Evolutionary conservation across 2,113 vertebrate genomes (phyloP), one percentile per base, ranked within the genome.

Genomic region (Neodon shergylaensis): DNA sequence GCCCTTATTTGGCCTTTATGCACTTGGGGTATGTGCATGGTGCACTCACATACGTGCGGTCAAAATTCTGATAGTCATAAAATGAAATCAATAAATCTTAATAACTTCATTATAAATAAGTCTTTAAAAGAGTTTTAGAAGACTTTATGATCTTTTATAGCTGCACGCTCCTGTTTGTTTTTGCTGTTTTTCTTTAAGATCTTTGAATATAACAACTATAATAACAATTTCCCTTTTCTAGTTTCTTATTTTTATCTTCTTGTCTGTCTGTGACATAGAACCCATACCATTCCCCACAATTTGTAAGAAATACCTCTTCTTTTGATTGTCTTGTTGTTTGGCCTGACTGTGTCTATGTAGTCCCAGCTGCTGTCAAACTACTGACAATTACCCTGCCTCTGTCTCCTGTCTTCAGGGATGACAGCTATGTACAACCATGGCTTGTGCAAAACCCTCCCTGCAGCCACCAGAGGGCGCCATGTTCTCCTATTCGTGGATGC

Each of bases 241-340:
- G 0, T 68, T 33, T 68, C n/a, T 0, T 5, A 0, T n/a, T 70
- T 17, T 72, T n/a, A 8, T n/a, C 17, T 70, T 70, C 6, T 72
- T n/a, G 36, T 33, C 2, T 36, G 31, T 79, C 31, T 79, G 17
- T 36, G 47, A 21, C 44, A 36, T 22, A 7, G 77, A 36, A 19
- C 0, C 47, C 47, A 78, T 0, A 52, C 9, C 17, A 36, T 54
- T 79, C 54, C 49, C 28, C 47, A 52, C 26, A 49, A 36, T 52
- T 36, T 52, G 17, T 52, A 33, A 33, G n/a, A 14, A 19, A 44
- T 47, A 5, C 1, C 24, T 44, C 0, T 10, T 74, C 26, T 24
- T 14, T 7, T 47, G 74, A 16, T 1, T 26, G 13, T 77, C 1
- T 49, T 77, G 26, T 77, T 49, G 42, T 13, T 49, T 49, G 26